Evolutionary conservation across 2,888 invertebrate species (phyloP), one percentile per base, ranked within the genome.

Genomic region (Macrophya alboannulata): DNA sequence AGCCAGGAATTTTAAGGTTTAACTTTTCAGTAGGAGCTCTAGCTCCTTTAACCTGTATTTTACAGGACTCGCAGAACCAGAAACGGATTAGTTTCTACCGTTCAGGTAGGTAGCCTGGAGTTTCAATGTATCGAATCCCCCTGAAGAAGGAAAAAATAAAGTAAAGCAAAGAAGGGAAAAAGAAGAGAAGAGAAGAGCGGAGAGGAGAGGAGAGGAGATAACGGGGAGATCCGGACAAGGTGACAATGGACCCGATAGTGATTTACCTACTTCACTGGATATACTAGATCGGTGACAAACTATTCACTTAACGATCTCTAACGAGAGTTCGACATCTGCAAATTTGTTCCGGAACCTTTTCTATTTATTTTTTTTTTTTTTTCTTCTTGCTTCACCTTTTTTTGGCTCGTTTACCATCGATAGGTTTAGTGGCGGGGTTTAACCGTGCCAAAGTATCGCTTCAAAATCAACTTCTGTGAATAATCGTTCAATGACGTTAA

Each of bases 401-500:
- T 31, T 31, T 31, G 31, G 3, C 31, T 31, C 31, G 31, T 31
- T 31, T 31, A 31, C n/a, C 5, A 21, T 37, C 79, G 59, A 79
- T 59, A 48, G 31, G 17, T 45, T 62, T 43, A 5, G n/a, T 10
- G n/a, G 81, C 51, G 62, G 81, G 59, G 17, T 43, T 37, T 37
- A 74, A 81, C 81, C 68, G 82, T 83, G 48, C 65, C 48, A 65
- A 48, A 68, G 87, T 87, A 87, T 88, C 89, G 88, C 90, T 90
- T 89, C 87, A 89, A 88, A 89, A 87, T 90, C 90, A 87, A 85
- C 62, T 31, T 87, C 90, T 92, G 92, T 93, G 92, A 91, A 93
- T 92, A 93, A 93, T 93, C 91, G 91, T 87, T 92, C 92, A 93
- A 93, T 92, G 88, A 88, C 89, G 89, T 92, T 93, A 92, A 93